These are phyloP conservation scores for Phalacrocorax pelagicus DNA, from an alignment of 2,113 vertebrate species.

Conservation along the genomic window DNA sequence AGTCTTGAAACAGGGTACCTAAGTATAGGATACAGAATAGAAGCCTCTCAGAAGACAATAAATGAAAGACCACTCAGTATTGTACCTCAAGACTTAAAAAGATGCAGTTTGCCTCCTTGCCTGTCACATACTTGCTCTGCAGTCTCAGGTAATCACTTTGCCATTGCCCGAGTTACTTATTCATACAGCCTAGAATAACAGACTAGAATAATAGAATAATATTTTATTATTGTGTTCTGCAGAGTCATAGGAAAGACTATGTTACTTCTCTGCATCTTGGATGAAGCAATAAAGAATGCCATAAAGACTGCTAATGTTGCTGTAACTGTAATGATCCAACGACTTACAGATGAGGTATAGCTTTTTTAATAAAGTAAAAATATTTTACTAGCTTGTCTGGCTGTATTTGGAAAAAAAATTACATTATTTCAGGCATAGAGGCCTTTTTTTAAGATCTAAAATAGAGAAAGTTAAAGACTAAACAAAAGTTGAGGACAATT, in stretches of 20 bases:
- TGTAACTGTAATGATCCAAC: background rate
- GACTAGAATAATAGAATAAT: background rate
- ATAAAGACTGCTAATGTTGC: background rate
- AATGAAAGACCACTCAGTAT: background rate
- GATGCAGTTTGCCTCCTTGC: background rate
- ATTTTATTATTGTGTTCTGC: background rate
- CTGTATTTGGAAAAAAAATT: background rate
- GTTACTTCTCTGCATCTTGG: background rate
- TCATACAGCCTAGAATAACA: background rate
- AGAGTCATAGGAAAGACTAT: background rate
- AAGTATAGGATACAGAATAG: background rate
- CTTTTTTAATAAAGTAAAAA: background rate
- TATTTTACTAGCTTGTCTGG: background rate
- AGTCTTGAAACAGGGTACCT: background rate
- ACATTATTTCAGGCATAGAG: background rate
- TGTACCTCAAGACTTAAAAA: background rate
- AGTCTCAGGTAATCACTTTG: background rate
- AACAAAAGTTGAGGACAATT: background rate
- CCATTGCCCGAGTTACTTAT: background rate
- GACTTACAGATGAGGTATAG: background rate
- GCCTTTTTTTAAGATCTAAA: background rate
- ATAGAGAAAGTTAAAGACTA: background rate
- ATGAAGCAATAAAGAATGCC: background rate
- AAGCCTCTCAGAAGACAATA: background rate
- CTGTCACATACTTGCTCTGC: background rate